Percentiles rank a stretch among this genome's conserved stretches.
Evolutionary conservation across 1,140 invertebrate genomes (phyloP).

Genomic region (Limonius californicus): DNA sequence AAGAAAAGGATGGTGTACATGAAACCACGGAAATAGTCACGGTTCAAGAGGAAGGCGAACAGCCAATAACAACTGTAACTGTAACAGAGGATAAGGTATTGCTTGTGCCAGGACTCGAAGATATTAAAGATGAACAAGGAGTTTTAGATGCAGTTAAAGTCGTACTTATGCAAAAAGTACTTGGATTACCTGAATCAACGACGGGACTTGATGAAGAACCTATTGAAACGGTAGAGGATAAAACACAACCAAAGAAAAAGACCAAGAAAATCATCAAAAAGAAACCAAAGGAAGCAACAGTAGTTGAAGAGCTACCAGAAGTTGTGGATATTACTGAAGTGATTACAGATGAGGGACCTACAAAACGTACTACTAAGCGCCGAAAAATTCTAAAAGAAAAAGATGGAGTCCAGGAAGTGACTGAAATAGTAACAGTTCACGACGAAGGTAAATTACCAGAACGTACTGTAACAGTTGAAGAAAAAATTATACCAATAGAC

Average conservation of each 20-base stretch:
- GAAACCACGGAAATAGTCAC: slow-evolving; percentile 46
- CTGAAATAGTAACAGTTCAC: slow-evolving; percentile 41
- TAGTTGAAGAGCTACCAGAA: slow-evolving; percentile 45
- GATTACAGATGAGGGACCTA: slow-evolving; percentile 43
- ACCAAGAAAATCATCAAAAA: slow-evolving; percentile 30
- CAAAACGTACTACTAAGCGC: slow-evolving; percentile 41
- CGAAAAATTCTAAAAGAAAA: slow-evolving; percentile 36
- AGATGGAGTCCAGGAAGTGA: slow-evolving; percentile 40
- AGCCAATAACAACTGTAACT: slow-evolving; percentile 38
- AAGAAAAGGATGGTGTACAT: slow-evolving; percentile 41
- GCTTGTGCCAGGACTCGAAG: slow-evolving; percentile 2
- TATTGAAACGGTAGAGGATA: slow-evolving; percentile 6
- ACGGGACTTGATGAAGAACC: slow-evolving; percentile 19
- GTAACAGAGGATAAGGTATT: slow-evolving; percentile 1
- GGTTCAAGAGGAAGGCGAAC: slow-evolving; percentile 48
- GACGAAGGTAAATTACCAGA: slow-evolving; percentile 42
- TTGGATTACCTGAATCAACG: not conserved
- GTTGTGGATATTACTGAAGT: slow-evolving; percentile 48
- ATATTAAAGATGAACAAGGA: slow-evolving; percentile 1
- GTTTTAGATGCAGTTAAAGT: not conserved
- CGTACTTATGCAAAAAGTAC: not conserved
- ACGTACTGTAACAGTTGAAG: slow-evolving; percentile 40
- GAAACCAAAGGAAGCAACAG: not conserved
- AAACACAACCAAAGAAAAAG: too few species aligned
- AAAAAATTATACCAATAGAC: slow-evolving; percentile 21